These are phyloP conservation scores for Drosophila varians DNA, from an alignment of 1,140 invertebrate genomes.

Conservation along the genomic window DNA sequence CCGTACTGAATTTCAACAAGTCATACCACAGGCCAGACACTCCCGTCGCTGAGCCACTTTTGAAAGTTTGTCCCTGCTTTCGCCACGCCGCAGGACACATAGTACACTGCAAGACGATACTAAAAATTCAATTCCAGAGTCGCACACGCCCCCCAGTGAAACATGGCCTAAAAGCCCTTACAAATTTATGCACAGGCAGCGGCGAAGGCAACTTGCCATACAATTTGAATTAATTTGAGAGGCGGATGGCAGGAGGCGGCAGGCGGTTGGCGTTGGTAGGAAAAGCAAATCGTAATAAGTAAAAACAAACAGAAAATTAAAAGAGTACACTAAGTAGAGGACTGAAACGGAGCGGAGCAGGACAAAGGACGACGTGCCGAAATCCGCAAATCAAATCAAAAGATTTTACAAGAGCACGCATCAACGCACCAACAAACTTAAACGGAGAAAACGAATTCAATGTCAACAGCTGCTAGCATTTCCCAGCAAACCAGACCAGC, in stretches of 20 bases:
- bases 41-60: conserved; percentile 25
- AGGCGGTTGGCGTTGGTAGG: background rate
- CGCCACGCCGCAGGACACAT: background rate
- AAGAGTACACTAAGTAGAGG: conserved; percentile 54
- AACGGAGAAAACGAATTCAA: conserved; percentile 56
- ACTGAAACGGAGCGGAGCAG: background rate
- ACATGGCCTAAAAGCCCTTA: conserved; percentile 33
- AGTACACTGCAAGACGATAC: conserved; percentile 24
- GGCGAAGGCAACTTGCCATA: conserved; percentile 34
- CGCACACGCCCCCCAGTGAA: conserved; percentile 19
- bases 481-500: conserved; percentile 47
- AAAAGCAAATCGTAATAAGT: conserved; percentile 74
- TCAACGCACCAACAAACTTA: conserved; percentile 38
- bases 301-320: conserved; percentile 71
- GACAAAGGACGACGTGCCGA: conserved; percentile 55
- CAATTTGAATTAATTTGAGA: conserved; percentile 47
- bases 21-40: conserved; percentile 29
- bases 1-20: conserved; percentile 32
- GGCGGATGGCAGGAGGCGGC: background rate
- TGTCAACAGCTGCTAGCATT: conserved; percentile 77
- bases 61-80: conserved; percentile 26
- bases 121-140: conserved; percentile 61
- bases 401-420: conserved; percentile 73
- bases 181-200: conserved; percentile 62
- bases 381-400: conserved; percentile 76